Evolutionary conservation across 1,140 invertebrate genomes (phyloP).

Genomic region (Trialeurodes vaporariorum): DNA sequence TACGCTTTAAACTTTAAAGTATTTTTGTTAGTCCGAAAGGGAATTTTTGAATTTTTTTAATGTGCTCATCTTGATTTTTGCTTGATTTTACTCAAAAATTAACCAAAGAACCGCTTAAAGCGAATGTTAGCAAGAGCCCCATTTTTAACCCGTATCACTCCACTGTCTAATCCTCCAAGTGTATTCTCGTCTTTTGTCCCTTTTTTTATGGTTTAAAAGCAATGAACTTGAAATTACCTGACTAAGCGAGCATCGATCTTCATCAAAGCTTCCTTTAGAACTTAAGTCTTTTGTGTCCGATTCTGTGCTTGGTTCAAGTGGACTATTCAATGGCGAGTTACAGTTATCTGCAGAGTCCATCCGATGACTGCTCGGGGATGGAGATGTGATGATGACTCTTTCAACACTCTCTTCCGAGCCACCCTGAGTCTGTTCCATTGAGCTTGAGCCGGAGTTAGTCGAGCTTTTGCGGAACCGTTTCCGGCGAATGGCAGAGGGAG

Average conservation of each 20-base stretch:
- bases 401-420: neutral
- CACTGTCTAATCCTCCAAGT: too few species aligned
- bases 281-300: neutral
- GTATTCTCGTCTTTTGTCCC: too few species aligned
- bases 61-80: too few species aligned
- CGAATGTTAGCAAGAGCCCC: too few species aligned
- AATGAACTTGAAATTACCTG: too few species aligned
- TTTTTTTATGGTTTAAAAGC: too few species aligned
- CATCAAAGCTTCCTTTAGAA: neutral
- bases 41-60: too few species aligned
- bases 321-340: neutral
- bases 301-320: neutral
- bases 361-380: neutral
- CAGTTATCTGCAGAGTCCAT: neutral
- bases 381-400: neutral
- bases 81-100: too few species aligned
- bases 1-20: too few species aligned
- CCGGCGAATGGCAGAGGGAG: conserved; percentile 32
- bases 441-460: conserved; percentile 48
- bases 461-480: conserved; percentile 60
- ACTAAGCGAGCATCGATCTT: neutral
- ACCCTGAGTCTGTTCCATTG: conserved; percentile 19
- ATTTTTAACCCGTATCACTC: too few species aligned
- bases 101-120: too few species aligned
- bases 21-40: too few species aligned